A percentile compares a stretch with the other conserved stretches of the same genome.
phyloP scores from a whole-genome alignment of 2,113 vertebrate species.

The Scomber japonicus region DNA sequence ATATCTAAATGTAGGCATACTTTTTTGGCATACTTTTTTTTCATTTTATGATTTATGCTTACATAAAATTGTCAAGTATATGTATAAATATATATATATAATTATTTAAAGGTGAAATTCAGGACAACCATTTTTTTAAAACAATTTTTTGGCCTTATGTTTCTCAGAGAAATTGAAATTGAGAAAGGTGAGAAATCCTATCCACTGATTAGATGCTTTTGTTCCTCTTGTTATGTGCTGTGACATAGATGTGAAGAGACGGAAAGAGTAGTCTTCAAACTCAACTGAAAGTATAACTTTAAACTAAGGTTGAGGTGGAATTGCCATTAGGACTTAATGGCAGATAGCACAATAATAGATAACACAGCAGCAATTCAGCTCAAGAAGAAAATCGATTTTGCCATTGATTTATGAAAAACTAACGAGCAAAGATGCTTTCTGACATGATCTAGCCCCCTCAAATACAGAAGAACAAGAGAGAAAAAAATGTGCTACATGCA shows the following conservation, averaged over 20 bases:
- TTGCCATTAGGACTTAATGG: too few relatives aligned
- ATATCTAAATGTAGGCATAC: too few relatives aligned
- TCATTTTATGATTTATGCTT: too few relatives aligned
- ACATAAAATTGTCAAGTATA: too few relatives aligned
- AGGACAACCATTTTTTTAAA: background rate
- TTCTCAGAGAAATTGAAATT: background rate
- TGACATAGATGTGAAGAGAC: background rate
- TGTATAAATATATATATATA: too few relatives aligned
- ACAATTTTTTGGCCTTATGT: background rate
- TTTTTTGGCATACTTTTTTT: too few relatives aligned
- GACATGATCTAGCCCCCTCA: background rate
- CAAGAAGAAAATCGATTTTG: background rate
- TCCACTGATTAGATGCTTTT: conserved; percentile 4
- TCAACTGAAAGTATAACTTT: background rate
- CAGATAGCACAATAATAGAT: background rate
- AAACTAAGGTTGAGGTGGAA: background rate
- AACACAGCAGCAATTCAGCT: background rate
- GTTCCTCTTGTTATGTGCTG: background rate
- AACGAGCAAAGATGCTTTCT: background rate
- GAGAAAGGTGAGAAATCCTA: background rate
- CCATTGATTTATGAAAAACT: background rate
- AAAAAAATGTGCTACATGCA: background rate
- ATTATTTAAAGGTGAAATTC: too few relatives aligned
- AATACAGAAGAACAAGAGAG: background rate
- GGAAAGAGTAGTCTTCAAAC: background rate